Evolutionary conservation across 2,113 vertebrate species (phyloP), one percentile per base, ranked within the genome.

Genomic region (Perca fluviatilis): DNA sequence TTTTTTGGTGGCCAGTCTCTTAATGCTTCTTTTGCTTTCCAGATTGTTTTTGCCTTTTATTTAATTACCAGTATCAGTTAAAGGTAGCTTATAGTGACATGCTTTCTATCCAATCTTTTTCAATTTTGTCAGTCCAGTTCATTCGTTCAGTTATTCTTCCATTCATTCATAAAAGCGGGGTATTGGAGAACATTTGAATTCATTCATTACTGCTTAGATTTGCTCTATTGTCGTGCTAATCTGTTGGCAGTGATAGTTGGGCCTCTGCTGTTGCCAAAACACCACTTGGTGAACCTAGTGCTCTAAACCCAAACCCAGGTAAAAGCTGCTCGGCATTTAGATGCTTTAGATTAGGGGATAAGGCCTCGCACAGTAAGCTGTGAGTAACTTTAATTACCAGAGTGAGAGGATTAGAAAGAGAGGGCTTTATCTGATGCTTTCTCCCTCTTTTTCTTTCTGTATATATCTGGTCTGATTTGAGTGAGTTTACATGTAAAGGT

Each of bases 361-460:
- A 92, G 78, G 36, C 79, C 85, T 87, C 73, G 46, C 80, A 85
- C 82, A 87, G 84, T 90, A 84, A 86, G 83, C 84, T 60, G 76
- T 88, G 90, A 92, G 88, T 86, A 93, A 89, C 87, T 93, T 93
- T 94, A 94, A 93, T 94, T 90, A 91, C 80, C 76, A 60, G 18
- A 90, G 85, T 90, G 87, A 92, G 85, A 83, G 86, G 91, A 92
- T 94, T 91, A 92, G 68, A 89, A 90, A 91, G 74, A 90, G 85
- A 82, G 46, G 67, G 77, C 77, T 91, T 94, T 93, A 93, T 90
- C 87, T 91, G 36, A 87, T 74, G 62, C 64, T 86, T 80, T 83
- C 43, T 85, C 47, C 0, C 0, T 65, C 18, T 16, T 83, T 80
- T 74, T 72, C 47, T 64, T 67, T 66, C 67, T 78, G 61, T 86